These are phyloP conservation scores for Thymelicus acteon DNA, from an alignment of 2,888 invertebrate species.

Conservation along the genomic window DNA sequence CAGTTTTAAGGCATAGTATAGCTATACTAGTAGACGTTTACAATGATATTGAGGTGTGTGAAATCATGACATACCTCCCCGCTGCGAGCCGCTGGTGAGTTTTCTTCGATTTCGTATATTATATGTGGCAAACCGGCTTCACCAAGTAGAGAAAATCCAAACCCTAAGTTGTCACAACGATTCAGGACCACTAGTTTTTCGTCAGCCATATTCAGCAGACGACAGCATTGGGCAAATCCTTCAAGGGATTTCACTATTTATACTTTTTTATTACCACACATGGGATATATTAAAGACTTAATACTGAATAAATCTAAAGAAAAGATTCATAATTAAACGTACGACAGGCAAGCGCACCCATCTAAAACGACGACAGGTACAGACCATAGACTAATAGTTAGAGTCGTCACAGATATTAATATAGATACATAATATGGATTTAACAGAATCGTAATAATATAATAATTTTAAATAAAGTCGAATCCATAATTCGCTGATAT, in stretches of 20 bases:
- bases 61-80: conserved; percentile 88
- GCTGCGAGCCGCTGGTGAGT: conserved; percentile 96
- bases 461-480: no score
- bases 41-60: conserved; percentile 1
- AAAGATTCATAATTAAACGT: conserved; percentile 71
- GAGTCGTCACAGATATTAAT: neutral
- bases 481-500: no score
- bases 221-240: conserved; percentile 80
- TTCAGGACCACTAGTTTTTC: conserved; percentile 95
- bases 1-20: conserved; percentile 1
- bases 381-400: conserved; percentile 51
- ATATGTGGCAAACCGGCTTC: conserved; percentile 96
- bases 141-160: conserved; percentile 95
- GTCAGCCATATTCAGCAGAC: conserved; percentile 91
- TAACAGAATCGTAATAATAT: no score
- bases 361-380: conserved; percentile 68
- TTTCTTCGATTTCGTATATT: conserved; percentile 96
- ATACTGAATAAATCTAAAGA: conserved; percentile 59
- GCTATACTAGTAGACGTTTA: conserved; percentile 4
- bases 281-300: conserved; percentile 53
- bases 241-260: conserved; percentile 65
- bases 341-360: conserved; percentile 78
- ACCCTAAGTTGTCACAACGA: conserved; percentile 94
- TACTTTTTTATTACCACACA: conserved; percentile 64
- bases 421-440: no score